These are phyloP conservation scores for Pristionchus exspectatus DNA, from an alignment of 2,888 invertebrate species.

Conservation along the genomic window DNA sequence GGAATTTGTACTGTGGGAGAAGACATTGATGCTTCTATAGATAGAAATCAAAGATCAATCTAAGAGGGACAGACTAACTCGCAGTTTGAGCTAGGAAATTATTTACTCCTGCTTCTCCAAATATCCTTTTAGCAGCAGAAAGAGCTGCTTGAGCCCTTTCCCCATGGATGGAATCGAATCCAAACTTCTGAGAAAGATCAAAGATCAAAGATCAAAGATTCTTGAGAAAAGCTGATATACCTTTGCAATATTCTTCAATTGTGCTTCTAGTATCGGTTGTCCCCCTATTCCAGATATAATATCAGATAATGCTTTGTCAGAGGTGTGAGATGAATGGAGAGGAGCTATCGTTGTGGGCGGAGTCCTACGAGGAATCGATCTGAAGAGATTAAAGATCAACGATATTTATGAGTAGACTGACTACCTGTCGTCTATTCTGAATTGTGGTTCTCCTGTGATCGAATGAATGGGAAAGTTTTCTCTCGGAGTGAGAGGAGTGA, in stretches of 20 bases:
- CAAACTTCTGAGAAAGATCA: constrained; percentile 51
- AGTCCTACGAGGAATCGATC: neutral
- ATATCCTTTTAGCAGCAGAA: constrained; percentile 39
- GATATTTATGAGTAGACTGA: neutral
- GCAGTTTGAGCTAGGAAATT: constrained; percentile 41
- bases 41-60: constrained; percentile 46
- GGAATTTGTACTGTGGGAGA: constrained; percentile 18
- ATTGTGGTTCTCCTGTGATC: constrained; percentile 19
- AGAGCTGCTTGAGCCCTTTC: constrained; percentile 51
- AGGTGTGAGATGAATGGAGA: neutral
- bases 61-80: neutral
- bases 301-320: neutral
- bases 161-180: constrained; percentile 50
- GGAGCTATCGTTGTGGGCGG: neutral
- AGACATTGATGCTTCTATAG: neutral
- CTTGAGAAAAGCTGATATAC: neutral
- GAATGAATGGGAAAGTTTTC: constrained; percentile 28
- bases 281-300: constrained; percentile 48
- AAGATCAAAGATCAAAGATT: constrained; percentile 15
- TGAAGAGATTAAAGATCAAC: constrained; percentile 35
- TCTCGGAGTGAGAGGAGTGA: constrained; percentile 31
- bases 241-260: constrained; percentile 53
- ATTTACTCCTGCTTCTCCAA: constrained; percentile 45
- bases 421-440: constrained; percentile 39
- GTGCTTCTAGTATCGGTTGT: constrained; percentile 51